Conservation (phyloP, 2,797 vertebrate species). For the Sciurus vulgaris region DNA sequence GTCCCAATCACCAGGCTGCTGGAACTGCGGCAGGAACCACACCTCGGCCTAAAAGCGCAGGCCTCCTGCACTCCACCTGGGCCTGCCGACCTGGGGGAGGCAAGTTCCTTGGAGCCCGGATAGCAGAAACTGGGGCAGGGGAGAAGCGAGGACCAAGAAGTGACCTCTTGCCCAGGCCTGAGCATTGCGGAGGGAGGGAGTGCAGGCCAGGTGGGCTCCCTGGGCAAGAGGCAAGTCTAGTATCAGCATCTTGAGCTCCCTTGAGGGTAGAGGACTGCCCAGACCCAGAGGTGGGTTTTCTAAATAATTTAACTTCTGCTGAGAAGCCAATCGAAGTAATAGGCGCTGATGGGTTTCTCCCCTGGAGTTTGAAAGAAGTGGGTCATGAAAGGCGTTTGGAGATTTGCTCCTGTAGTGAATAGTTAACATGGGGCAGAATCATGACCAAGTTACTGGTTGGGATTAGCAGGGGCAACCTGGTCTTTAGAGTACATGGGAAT, state of each 20-base stretch:
- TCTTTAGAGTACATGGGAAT: not conserved
- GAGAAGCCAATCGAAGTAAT: not conserved
- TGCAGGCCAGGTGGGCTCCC: not conserved
- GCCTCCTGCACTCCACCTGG: not conserved
- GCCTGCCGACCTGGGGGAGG: not conserved
- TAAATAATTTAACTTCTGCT: not conserved
- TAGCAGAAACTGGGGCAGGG: not conserved
- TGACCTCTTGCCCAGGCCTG: too few species aligned
- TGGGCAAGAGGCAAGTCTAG: not conserved
- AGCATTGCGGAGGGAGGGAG: not conserved
- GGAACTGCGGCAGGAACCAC: not conserved
- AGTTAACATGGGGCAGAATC: not conserved
- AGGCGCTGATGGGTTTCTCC: not conserved
- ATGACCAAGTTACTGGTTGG: not conserved
- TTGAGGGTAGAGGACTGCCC: not conserved
- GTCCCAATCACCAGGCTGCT: not conserved
- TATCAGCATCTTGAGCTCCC: not conserved
- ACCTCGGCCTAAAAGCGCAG: not conserved
- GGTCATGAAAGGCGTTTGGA: not conserved
- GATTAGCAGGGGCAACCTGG: not conserved
- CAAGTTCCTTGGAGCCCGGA: not conserved
- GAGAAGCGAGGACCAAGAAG: not conserved
- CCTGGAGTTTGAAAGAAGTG: not conserved
- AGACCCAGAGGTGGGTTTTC: not conserved
- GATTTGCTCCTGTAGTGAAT: not conserved